phyloP scores from a whole-genome alignment of 2,113 vertebrate genomes.

The Engraulis encrasicolus region DNA sequence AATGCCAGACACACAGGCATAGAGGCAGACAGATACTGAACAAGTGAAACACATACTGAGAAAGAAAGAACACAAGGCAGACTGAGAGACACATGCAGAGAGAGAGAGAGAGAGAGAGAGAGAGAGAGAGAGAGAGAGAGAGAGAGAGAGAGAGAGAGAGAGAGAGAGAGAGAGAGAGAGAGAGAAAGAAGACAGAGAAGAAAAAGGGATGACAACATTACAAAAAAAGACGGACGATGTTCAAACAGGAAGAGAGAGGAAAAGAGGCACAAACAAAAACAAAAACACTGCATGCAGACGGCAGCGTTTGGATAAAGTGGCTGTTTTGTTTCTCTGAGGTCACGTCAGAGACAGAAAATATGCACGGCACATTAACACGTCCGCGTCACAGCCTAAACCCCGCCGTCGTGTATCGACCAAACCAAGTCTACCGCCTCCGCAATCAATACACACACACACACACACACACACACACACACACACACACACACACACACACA shows the following conservation, averaged over 20 bases:
- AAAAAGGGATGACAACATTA: not conserved
- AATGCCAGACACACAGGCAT: too few species aligned
- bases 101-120: not conserved
- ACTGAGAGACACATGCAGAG: not conserved
- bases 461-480: not conserved
- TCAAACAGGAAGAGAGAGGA: not conserved
- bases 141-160: conserved; percentile 5
- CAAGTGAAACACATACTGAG: too few species aligned
- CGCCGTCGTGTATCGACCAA: not conserved
- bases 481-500: not conserved
- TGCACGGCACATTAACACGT: not conserved
- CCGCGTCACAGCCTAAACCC: not conserved
- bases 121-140: not conserved
- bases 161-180: not conserved
- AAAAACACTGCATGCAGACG: too few species aligned
- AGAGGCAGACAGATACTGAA: too few species aligned
- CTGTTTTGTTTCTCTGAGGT: too few species aligned
- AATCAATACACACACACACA: not conserved
- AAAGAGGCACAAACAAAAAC: not conserved
- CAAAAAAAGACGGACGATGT: not conserved
- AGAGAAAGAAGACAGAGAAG: not conserved
- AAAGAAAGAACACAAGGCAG: not conserved
- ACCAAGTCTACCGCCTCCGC: not conserved
- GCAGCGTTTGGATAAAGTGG: too few species aligned
- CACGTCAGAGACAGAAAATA: not conserved